Base-by-base conservation (phyloP, 1,140 invertebrate species). In the Stegodyphus mimosarum region DNA sequence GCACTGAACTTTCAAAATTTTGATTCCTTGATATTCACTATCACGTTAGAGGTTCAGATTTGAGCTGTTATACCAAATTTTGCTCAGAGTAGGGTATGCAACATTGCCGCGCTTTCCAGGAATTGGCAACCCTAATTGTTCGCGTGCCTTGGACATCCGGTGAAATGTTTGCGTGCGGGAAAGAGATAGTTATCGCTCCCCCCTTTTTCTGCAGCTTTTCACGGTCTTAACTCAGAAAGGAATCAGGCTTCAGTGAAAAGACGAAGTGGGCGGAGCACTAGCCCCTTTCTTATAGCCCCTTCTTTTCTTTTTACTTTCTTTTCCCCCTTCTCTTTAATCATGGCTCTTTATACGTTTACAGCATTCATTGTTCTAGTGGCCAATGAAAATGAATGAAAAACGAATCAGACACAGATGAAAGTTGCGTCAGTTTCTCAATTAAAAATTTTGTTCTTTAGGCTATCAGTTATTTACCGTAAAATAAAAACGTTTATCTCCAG, bases 61-160 rank as follows among this genome's bases (percentile, higher is more conserved):
- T 33, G 33, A 33, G 3, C 33, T 33, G 33, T 33, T 33, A 33
- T 33, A 33, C 33, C 33, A 33, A 33, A 33, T 33, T 1, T 33
- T 33, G n/a, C n/a, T 33, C 33, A 1, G 33, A 33, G 33, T 33
- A 1, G 3, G 33, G 33, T 33, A 1, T 33, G 33, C 33, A 33
- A 3, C 33, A 33, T 33, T 1, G 33, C 3, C 33, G 33, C 33
- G 33, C 33, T 67, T 80, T 80, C 69, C 49, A 77, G 70, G 77
- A 79, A 79, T 79, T 50, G 77, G 77, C 48, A 76, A 66, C 74
- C 63, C 75, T 86, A 86, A 86, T 77, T 86, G 67, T 64, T 77
- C 74, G 74, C 69, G 83, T 77, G 74, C 55, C 75, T 48, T n/a
- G 33, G 51, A 73, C 64, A 78, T 86, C 75, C 75, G 75, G 74